Percentiles rank a stretch among this genome's conserved stretches.
Evolutionary conservation across 2,113 vertebrate species (phyloP).

Genomic region (Toxotes jaculatrix): DNA sequence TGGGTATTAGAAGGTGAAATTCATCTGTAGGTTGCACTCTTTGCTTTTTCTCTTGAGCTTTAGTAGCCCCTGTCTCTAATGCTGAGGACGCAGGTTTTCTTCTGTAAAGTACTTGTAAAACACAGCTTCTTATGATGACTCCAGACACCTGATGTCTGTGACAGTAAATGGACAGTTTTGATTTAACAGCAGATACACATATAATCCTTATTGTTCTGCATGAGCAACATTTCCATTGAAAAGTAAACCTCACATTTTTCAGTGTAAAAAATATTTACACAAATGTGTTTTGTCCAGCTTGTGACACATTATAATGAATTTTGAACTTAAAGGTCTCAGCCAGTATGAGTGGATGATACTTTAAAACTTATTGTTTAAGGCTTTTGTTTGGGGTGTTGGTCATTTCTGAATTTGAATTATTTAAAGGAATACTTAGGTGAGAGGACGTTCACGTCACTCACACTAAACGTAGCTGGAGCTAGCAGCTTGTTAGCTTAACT

Average conservation of each 20-base stretch:
- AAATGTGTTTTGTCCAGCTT: constrained; percentile 4
- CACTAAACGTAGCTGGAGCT: neutral
- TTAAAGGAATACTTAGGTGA: neutral
- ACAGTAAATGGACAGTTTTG: neutral
- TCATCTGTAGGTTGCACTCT: neutral
- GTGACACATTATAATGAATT: neutral
- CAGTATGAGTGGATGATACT: neutral
- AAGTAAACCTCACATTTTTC: neutral
- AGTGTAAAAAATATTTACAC: neutral
- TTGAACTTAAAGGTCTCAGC: neutral
- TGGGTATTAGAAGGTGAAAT: neutral
- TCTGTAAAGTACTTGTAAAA: neutral
- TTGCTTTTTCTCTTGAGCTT: neutral
- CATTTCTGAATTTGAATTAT: neutral
- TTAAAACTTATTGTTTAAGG: neutral
- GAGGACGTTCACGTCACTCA: too few relatives aligned
- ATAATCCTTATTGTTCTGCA: neutral
- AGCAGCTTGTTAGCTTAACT: neutral
- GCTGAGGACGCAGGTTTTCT: neutral
- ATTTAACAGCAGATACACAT: neutral
- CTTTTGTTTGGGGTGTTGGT: neutral
- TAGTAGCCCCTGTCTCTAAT: neutral
- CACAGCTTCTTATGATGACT: too few relatives aligned
- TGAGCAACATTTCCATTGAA: neutral
- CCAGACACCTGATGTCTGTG: neutral